Conservation (phyloP, 2,113 vertebrate species). For the Panthera uncia region DNA sequence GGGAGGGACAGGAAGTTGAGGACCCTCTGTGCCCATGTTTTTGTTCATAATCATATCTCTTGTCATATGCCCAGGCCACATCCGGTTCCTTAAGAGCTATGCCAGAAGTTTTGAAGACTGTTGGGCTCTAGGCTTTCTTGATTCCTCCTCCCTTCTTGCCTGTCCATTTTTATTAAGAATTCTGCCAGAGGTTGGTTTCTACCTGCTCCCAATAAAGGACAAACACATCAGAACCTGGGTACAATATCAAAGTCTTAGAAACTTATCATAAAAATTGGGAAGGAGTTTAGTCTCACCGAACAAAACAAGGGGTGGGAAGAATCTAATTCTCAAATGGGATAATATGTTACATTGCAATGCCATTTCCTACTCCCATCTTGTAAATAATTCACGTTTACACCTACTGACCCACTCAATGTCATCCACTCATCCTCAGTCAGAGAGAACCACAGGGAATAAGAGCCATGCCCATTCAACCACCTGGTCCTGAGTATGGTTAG, state of each 20-base stretch:
- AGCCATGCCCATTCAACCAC: not conserved
- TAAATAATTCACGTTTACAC: not conserved
- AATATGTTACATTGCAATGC: not conserved
- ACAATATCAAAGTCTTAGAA: not conserved
- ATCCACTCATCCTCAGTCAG: not conserved
- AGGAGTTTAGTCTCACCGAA: not conserved
- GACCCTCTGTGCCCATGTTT: not conserved
- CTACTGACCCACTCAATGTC: not conserved
- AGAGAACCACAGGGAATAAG: not conserved
- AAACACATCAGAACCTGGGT: not conserved
- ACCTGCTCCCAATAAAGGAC: not conserved
- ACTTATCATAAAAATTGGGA: not conserved
- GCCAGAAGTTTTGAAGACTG: not conserved
- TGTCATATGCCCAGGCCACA: not conserved
- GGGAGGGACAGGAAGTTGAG: not conserved
- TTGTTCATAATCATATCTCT: not conserved
- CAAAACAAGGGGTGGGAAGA: not conserved
- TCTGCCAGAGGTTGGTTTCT: not conserved
- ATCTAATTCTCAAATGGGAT: not conserved
- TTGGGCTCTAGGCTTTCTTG: not conserved
- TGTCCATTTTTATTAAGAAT: constrained; percentile 28
- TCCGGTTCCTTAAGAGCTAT: not conserved
- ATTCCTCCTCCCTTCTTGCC: not conserved
- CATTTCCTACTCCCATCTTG: not conserved
- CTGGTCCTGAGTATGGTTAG: not conserved